Evolutionary conservation across 2,113 vertebrate species (phyloP), one percentile per base, ranked within the genome.

Genomic region (Cynopterus brachyotis): DNA sequence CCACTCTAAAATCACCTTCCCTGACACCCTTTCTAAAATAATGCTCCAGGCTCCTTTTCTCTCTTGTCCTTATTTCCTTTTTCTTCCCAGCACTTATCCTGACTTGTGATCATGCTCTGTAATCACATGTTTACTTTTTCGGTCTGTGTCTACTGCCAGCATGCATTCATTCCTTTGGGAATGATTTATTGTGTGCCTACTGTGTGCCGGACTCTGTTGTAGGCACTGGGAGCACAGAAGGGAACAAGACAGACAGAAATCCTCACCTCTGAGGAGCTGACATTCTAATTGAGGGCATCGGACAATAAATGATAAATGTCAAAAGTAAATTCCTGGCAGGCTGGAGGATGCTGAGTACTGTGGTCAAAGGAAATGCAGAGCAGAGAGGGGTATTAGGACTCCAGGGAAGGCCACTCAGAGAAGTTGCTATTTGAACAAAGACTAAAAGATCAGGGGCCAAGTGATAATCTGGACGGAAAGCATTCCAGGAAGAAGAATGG

Each of bases 31-130:
- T 64, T 19, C 20, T 60, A 60, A n/a, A 95, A 42, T 24, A 12
- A 59, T 1, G 28, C 9, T 11, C 37, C 4, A 13, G 3, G 13
- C 3, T 0, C 12, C 19, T 20, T 50, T 42, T 50, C 15, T 73
- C 37, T 67, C 12, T 62, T 17, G 11, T 6, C 16, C 9, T 35
- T 67, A 17, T 6, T 1, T 13, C 0, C 13, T 64, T 40, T 50
- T 67, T 45, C 50, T 86, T 42, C 35, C 3, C 20, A 17, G 42
- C 35, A 19, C 50, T 53, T 15, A 3, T 32, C 10, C 50, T 1
- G 1, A n/a, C 53, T 32, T 53, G 75, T 32, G 13, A 6, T 9
- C 30, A 6, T 28, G 17, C 40, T 59, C 57, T 55, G 2, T 55
- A 9, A 24, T 87, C 26, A 22, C 20, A 2, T 15, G 24, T 32